These are phyloP conservation scores for Agrypnia vestita DNA, from an alignment of 1,140 invertebrate genomes.

Conservation along the genomic window DNA sequence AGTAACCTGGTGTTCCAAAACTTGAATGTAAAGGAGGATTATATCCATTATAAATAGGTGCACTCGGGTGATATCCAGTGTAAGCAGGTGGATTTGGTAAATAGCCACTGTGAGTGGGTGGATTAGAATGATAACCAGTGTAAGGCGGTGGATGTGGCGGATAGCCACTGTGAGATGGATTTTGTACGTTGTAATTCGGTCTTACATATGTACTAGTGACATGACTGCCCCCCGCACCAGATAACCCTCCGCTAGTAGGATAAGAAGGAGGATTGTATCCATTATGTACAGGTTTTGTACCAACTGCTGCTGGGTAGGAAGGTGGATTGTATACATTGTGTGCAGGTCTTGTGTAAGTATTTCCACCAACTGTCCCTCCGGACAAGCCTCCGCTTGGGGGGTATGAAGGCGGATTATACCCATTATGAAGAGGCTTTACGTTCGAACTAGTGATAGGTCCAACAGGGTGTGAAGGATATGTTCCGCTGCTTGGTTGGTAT, in stretches of 20 bases:
- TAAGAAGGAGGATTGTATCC: slow-evolving; percentile 4
- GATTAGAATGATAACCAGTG: not conserved
- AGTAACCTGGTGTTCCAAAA: not conserved
- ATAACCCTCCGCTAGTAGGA: too few relatives aligned
- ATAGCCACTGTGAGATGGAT: not conserved
- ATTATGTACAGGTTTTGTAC: not conserved
- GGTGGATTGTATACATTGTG: not conserved
- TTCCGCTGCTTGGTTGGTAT: too few relatives aligned
- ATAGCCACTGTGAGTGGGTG: not conserved
- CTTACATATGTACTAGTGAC: not conserved
- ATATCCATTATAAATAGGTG: slow-evolving; percentile 7
- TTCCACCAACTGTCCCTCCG: not conserved
- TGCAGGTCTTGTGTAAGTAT: not conserved
- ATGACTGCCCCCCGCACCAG: too few relatives aligned
- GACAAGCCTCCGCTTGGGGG: not conserved
- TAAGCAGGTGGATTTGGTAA: slow-evolving; percentile 10
- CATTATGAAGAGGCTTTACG: slow-evolving; percentile 27
- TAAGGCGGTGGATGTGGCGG: not conserved
- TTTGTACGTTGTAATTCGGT: slow-evolving; percentile 3
- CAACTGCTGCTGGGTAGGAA: not conserved
- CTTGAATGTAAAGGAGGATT: slow-evolving; percentile 4
- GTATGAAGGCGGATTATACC: not conserved
- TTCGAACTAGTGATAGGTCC: slow-evolving; percentile 6
- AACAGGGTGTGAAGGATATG: not conserved
- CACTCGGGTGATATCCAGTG: not conserved